These are phyloP conservation scores for Leucophenga montana DNA, from an alignment of 2,888 invertebrate species.

Conservation along the genomic window DNA sequence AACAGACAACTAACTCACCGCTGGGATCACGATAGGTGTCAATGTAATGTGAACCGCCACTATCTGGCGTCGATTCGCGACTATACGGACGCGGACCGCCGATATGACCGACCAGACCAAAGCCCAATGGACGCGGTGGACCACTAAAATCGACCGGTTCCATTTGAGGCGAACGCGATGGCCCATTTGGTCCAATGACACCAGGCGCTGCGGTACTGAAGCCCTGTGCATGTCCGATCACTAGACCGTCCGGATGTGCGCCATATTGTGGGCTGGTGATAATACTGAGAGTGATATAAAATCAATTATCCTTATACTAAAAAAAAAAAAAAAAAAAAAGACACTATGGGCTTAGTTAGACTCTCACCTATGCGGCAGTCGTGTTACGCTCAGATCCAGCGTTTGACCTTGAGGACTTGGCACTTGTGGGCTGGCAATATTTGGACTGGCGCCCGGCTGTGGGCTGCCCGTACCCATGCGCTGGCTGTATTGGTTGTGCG, in stretches of 20 bases:
- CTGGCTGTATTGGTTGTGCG: conserved; percentile 72
- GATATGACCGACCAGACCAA: conserved; percentile 75
- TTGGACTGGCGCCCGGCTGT: conserved; percentile 89
- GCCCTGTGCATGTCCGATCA: conserved; percentile 74
- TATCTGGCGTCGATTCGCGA: conserved; percentile 91
- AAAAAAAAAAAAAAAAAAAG: not conserved
- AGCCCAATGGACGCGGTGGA: conserved; percentile 79
- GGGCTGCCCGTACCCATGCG: conserved; percentile 79
- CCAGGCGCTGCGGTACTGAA: conserved; percentile 73
- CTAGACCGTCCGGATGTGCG: conserved; percentile 72
- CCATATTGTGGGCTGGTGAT: conserved; percentile 78
- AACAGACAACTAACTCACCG: no score
- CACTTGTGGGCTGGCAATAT: conserved; percentile 90
- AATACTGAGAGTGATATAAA: conserved; percentile 57
- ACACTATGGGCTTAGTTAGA: conserved; percentile 27
- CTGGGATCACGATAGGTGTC: conserved; percentile 90
- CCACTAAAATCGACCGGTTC: conserved; percentile 83
- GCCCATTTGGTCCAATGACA: conserved; percentile 66
- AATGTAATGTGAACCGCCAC: conserved; percentile 90
- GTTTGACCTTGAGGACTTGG: conserved; percentile 94
- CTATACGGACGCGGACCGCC: conserved; percentile 82
- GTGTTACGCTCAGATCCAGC: conserved; percentile 89
- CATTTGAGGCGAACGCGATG: conserved; percentile 78
- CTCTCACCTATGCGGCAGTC: conserved; percentile 88
- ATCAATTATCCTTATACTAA: not conserved